A percentile compares a stretch with the other conserved stretches of the same genome.
phyloP scores from a whole-genome alignment of 2,888 invertebrate genomes.

The Cantharis rustica region DNA sequence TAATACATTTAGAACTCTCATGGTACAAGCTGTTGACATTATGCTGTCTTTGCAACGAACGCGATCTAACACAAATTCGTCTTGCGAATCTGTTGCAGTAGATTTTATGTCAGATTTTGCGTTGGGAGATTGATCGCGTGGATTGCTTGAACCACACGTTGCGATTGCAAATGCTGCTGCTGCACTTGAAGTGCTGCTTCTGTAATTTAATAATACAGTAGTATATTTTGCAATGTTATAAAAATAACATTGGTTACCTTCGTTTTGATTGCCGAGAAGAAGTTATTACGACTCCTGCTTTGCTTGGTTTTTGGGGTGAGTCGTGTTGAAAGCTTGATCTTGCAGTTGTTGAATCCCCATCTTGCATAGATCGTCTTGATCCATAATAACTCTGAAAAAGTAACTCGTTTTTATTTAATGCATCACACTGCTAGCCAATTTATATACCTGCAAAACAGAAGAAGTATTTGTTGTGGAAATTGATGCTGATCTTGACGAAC shows the following conservation, averaged over 20 bases:
- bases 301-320: constrained; percentile 64
- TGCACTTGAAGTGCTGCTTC: constrained; percentile 85
- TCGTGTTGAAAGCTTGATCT: constrained; percentile 67
- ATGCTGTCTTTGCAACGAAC: constrained; percentile 71
- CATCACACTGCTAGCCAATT: not conserved
- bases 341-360: constrained; percentile 57
- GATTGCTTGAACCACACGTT: constrained; percentile 85
- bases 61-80: constrained; percentile 56
- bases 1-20: constrained; percentile 88
- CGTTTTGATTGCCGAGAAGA: constrained; percentile 86
- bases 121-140: constrained; percentile 65
- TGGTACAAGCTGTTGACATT: constrained; percentile 91
- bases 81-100: constrained; percentile 48
- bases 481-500: constrained; percentile 51
- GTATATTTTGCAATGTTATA: not conserved
- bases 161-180: constrained; percentile 91
- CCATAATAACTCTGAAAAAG: constrained; percentile 57
- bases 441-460: constrained; percentile 48
- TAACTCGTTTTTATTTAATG: not conserved
- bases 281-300: constrained; percentile 89
- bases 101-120: constrained; percentile 45
- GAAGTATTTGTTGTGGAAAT: constrained; percentile 47
- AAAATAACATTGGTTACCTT: constrained; percentile 61
- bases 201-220: constrained; percentile 53
- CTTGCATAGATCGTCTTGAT: constrained; percentile 57